Evolutionary conservation across 2,113 vertebrate species (phyloP).

Genomic region (Amblyopsis rosae): DNA sequence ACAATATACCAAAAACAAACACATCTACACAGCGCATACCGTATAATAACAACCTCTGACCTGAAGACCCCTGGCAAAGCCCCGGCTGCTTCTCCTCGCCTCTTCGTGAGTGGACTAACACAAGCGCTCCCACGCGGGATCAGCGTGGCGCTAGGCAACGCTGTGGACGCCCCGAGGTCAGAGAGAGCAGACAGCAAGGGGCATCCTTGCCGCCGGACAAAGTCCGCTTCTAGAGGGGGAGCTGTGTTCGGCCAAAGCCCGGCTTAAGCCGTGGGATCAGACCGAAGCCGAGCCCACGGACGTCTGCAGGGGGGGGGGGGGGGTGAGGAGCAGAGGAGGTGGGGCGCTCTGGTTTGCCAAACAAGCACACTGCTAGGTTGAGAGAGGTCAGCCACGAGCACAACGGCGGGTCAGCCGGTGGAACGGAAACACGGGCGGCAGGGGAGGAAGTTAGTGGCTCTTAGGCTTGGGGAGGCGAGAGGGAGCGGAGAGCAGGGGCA

Average conservation of each 20-base stretch:
- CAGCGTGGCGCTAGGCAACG: no score
- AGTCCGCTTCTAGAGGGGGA: not conserved
- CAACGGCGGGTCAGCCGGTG: not conserved
- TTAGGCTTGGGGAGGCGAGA: constrained; percentile 93
- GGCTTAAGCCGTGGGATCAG: not conserved
- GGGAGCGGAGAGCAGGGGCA: constrained; percentile 47
- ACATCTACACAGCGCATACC: no score
- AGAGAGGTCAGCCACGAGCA: not conserved
- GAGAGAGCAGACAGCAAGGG: no score
- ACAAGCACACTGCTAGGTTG: no score
- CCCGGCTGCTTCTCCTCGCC: no score
- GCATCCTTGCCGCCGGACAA: not conserved
- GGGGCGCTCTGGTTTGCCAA: not conserved
- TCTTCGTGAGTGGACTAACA: no score
- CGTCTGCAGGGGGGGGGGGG: not conserved
- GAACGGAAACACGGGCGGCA: not conserved
- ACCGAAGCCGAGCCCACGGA: not conserved
- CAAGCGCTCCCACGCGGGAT: no score
- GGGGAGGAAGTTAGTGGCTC: constrained; percentile 48
- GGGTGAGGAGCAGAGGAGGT: not conserved
- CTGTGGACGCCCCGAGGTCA: no score
- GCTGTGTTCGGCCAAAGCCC: not conserved
- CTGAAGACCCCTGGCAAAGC: no score
- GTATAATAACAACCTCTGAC: no score
- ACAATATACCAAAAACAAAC: no score